These are phyloP conservation scores for Lucilia cuprina DNA, from an alignment of 1,140 invertebrate species.

Conservation along the genomic window DNA sequence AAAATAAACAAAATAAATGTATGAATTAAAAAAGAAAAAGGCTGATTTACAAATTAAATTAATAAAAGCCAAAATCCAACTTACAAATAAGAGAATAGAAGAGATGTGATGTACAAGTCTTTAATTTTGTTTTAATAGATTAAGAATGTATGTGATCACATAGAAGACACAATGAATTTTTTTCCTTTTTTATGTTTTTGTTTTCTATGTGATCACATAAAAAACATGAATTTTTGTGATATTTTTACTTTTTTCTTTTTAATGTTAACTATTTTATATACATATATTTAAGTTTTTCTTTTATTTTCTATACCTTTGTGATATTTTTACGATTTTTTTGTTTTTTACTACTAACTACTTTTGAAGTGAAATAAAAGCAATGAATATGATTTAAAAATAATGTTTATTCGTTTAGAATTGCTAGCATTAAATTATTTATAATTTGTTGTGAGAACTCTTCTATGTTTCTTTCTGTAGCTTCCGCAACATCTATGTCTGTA, in stretches of 20 bases:
- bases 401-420: neutral
- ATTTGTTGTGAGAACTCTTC: neutral
- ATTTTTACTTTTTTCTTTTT: too few relatives aligned
- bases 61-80: neutral
- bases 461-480: neutral
- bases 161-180: too few relatives aligned
- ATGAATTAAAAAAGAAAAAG: neutral
- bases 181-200: too few relatives aligned
- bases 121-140: neutral
- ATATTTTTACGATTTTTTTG: too few relatives aligned
- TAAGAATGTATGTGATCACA: too few relatives aligned
- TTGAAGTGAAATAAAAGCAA: neutral
- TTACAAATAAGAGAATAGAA: neutral
- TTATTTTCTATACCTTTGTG: too few relatives aligned
- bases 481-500: neutral
- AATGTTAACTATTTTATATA: too few relatives aligned
- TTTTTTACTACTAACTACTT: too few relatives aligned
- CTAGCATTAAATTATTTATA: neutral
- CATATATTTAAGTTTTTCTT: too few relatives aligned
- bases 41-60: neutral
- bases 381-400: neutral
- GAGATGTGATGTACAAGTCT: neutral
- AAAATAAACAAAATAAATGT: neutral
- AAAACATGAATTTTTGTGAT: too few relatives aligned
- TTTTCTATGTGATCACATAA: too few relatives aligned